phyloP scores from a whole-genome alignment of 2,888 invertebrate species.

The Mesorhabditis sp. region DNA sequence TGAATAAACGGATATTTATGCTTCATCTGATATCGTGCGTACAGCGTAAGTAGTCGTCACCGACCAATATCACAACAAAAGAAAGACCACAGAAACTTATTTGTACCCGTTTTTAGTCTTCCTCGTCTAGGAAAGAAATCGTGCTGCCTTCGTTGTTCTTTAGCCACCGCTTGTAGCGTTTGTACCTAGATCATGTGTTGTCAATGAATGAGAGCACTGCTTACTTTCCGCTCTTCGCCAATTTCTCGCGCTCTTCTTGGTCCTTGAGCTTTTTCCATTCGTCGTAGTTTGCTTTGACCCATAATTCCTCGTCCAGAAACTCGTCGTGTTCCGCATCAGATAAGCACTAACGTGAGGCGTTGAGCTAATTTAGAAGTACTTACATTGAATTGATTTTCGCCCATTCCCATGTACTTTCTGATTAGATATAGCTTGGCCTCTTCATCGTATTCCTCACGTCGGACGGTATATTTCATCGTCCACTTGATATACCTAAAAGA shows the following conservation, averaged over 20 bases:
- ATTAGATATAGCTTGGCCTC: conserved; percentile 82
- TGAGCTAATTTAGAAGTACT: conserved; percentile 34
- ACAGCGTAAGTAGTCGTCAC: no score
- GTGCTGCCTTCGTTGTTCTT: conserved; percentile 82
- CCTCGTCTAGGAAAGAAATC: conserved; percentile 74
- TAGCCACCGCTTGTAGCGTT: conserved; percentile 82
- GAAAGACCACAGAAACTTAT: no score
- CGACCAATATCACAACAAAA: no score
- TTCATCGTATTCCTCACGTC: conserved; percentile 74
- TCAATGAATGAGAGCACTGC: background rate
- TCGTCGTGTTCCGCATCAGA: conserved; percentile 74
- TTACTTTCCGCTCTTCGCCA: conserved; percentile 73
- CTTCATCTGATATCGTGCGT: no score
- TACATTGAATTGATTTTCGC: conserved; percentile 64
- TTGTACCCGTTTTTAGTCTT: conserved; percentile 13
- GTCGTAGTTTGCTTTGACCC: conserved; percentile 77
- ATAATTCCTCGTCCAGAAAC: conserved; percentile 74
- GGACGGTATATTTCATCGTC: conserved; percentile 76
- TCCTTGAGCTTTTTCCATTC: conserved; percentile 77
- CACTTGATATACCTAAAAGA: conserved; percentile 62
- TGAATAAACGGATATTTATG: no score
- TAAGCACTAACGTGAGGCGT: conserved; percentile 59
- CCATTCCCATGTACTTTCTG: conserved; percentile 71
- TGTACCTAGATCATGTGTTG: conserved; percentile 65
- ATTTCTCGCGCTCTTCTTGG: conserved; percentile 76